A percentile compares a stretch with the other conserved stretches of the same genome.
Conservation (phyloP, 35 echinoderm and acorn worm species). For the Apostichopus parvimensis region DNA sequence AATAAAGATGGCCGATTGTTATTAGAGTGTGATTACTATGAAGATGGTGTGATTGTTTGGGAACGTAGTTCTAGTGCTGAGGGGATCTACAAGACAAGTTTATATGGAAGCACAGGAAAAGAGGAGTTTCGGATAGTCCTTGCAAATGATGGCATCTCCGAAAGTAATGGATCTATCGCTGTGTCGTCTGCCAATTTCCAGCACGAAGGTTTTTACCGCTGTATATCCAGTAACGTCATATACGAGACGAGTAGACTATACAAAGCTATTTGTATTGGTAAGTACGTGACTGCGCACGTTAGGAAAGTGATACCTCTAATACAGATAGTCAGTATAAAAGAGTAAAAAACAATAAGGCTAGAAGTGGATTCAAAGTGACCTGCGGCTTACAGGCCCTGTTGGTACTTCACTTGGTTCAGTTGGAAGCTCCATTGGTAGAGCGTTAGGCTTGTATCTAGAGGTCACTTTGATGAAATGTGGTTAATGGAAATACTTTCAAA, state of each 20-base stretch:
- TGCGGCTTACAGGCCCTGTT: no score
- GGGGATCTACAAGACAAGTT: not conserved
- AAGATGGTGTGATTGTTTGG: not conserved
- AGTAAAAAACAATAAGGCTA: no score
- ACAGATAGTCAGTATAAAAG: no score
- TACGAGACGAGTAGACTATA: not conserved
- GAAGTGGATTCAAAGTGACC: no score
- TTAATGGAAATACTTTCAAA: no score
- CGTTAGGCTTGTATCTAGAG: no score
- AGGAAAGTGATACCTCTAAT: no score
- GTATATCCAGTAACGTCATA: not conserved
- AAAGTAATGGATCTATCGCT: not conserved
- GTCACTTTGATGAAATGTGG: no score
- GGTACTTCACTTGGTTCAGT: no score
- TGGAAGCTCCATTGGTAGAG: no score
- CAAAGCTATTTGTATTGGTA: not conserved
- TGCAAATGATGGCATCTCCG: not conserved
- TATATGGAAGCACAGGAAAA: not conserved
- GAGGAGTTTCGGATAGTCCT: not conserved
- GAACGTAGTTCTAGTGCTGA: not conserved
- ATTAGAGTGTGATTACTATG: not conserved
- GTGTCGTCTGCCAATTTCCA: not conserved
- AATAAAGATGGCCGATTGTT: not conserved
- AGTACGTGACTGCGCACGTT: not conserved
- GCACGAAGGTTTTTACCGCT: not conserved